These are phyloP conservation scores for Anthophora plumipes DNA, from an alignment of 2,888 invertebrate species.

Conservation along the genomic window DNA sequence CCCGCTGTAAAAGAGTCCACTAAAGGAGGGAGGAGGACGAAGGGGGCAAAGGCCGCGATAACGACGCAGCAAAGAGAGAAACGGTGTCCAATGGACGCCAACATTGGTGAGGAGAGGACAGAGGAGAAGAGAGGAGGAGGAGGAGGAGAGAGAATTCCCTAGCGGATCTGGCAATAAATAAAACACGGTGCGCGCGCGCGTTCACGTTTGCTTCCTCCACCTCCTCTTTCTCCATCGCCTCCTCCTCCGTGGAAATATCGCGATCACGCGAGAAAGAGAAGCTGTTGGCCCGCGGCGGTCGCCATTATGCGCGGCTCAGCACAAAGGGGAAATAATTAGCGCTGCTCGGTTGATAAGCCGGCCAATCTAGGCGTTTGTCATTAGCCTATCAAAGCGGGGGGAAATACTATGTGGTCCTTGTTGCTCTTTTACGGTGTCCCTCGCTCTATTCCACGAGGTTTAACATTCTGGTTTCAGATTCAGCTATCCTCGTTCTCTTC, in stretches of 20 bases:
- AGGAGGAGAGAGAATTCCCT: slow-evolving; percentile 15
- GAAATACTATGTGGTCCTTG: slow-evolving; percentile 39
- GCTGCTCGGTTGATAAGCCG: slow-evolving; percentile 78
- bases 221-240: too few species aligned
- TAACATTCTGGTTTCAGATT: not conserved
- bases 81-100: slow-evolving; percentile 49
- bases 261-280: slow-evolving; percentile 51
- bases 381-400: slow-evolving; percentile 82
- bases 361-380: slow-evolving; percentile 83
- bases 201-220: too few species aligned
- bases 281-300: slow-evolving; percentile 49
- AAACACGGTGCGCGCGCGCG: slow-evolving; percentile 40
- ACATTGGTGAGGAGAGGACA: not conserved
- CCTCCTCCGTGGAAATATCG: slow-evolving; percentile 54
- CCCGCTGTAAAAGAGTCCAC: not conserved
- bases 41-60: slow-evolving; percentile 62
- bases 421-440: slow-evolving; percentile 19
- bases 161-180: slow-evolving; percentile 58
- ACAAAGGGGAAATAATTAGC: slow-evolving; percentile 84
- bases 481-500: slow-evolving; percentile 43
- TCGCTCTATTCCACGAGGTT: not conserved
- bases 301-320: slow-evolving; percentile 77
- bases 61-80: slow-evolving; percentile 50
- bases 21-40: slow-evolving; percentile 4
- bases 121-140: too few species aligned